phyloP scores from a whole-genome alignment of 1,140 invertebrate genomes.

The Listronotus oregonensis region DNA sequence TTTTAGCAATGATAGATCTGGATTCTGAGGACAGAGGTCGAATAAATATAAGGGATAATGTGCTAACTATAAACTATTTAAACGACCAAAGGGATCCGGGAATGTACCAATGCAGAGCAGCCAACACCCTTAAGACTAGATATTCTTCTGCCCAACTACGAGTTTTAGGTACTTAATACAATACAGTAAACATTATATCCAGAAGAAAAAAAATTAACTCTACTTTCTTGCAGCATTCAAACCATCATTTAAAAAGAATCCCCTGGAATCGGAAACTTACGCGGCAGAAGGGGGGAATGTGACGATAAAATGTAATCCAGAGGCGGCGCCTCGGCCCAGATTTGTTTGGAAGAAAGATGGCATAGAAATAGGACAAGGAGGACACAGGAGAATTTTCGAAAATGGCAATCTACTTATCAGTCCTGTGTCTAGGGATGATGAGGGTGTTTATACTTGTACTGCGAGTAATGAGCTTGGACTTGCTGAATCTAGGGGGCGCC shows the following conservation, averaged over 20 bases:
- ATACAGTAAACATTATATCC: too few relatives aligned
- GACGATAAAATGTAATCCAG: constrained; percentile 90
- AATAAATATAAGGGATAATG: constrained; percentile 84
- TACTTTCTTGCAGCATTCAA: constrained; percentile 67
- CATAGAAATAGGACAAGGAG: constrained; percentile 75
- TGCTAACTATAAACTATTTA: constrained; percentile 79
- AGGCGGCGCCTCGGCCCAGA: constrained; percentile 88
- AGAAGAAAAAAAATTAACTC: too few relatives aligned
- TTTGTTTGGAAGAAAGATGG: constrained; percentile 93
- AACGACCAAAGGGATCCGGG: constrained; percentile 82
- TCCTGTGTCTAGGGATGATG: constrained; percentile 84
- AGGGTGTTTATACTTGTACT: constrained; percentile 86
- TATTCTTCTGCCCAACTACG: constrained; percentile 89
- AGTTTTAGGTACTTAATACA: constrained; percentile 67
- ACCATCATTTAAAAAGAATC: constrained; percentile 89
- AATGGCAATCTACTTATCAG: constrained; percentile 86
- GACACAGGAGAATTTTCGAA: constrained; percentile 77
- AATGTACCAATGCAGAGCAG: constrained; percentile 95
- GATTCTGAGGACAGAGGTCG: constrained; percentile 71
- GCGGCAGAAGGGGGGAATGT: constrained; percentile 90
- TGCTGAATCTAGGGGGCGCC: constrained; percentile 77
- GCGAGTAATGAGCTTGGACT: constrained; percentile 83
- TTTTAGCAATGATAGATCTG: constrained; percentile 63
- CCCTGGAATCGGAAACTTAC: constrained; percentile 85
- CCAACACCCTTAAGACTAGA: constrained; percentile 83